Percentiles rank a stretch among this genome's conserved stretches.
Evolutionary conservation across 2,113 vertebrate species (phyloP).

Genomic region (Chaetorhynchus papuensis): DNA sequence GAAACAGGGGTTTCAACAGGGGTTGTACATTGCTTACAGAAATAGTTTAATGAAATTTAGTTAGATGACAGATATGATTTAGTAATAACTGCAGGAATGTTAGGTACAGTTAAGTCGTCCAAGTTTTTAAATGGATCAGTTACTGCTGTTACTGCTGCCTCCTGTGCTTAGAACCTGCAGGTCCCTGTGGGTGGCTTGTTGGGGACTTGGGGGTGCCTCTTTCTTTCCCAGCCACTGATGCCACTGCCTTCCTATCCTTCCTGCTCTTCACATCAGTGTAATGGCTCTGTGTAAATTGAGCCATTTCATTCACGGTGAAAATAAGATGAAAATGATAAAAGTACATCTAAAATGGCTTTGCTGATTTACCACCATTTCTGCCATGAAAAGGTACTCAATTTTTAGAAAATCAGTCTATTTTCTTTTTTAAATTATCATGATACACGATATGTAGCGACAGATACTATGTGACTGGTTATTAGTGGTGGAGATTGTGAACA

Average conservation of each 20-base stretch:
- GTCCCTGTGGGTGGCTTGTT: background rate
- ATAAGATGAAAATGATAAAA: background rate
- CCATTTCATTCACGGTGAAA: background rate
- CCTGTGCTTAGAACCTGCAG: rapidly evolving
- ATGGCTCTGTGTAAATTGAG: background rate
- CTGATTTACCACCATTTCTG: background rate
- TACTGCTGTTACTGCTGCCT: background rate
- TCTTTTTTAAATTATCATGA: background rate
- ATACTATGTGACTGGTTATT: background rate
- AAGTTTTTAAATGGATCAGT: background rate
- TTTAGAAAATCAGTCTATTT: background rate
- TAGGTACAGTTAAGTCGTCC: background rate
- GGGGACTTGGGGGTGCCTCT: background rate
- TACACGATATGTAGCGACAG: background rate
- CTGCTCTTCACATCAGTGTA: background rate
- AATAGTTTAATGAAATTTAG: background rate
- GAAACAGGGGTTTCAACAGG: background rate
- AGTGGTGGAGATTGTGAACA: background rate
- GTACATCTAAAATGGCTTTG: background rate
- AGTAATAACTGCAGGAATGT: background rate
- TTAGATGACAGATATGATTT: background rate
- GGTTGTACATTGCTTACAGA: background rate
- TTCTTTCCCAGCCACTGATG: background rate
- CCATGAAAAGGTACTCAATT: background rate
- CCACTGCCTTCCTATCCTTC: background rate